Base-by-base conservation (phyloP, 2,888 invertebrate species). In the Brassicogethes aeneus region DNA sequence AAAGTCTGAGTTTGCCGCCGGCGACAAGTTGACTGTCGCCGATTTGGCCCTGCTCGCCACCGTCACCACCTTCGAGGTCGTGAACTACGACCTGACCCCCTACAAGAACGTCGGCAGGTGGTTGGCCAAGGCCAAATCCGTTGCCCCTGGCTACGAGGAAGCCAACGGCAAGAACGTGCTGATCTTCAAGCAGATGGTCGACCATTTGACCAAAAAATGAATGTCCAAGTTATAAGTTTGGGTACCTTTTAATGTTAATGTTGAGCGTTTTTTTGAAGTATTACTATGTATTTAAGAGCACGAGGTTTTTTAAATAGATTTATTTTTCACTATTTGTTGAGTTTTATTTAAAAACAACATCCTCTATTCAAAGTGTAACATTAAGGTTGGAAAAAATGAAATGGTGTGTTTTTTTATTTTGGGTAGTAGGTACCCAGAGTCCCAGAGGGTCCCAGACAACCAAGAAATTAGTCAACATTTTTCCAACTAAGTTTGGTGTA, bases 1-100 rank as follows among this genome's bases (percentile, higher is more conserved):
- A 34, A 79, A 79, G 0, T 75, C 80, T 54, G 73, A 76, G 48
- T 91, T 76, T 66, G 77, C 70, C 23, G 86, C 86, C 12, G 90
- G 88, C 2, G 73, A 80, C 42, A 71, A 71, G 42, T 69, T 88
- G 39, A 89, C 89, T 13, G 62, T 91, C 13, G 91, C 91, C 3
- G 91, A 91, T 65, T 71, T 87, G 32, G 69, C 79, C 23, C 61
- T 89, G 34, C 69, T 80, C 17, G 76, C 84, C 5, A 73, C 77
- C 3, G 74, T 88, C 7, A 79, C 86, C 36, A 82, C 81, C 45
- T 74, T 76, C 46, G 85, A 84, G 57, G 82, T 80, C 37, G 54
- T 59, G 37, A 54, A 48, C 14, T 74, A 80, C 45, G 85, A 88
- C 61, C 60, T 88, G 47, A 73, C 74, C 57, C 77, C 80, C 55